These are phyloP conservation scores for Rattus norvegicus DNA, from an alignment of 2,113 vertebrate genomes.

Conservation along the genomic window GRCr8 NC_086028.1:68271001-68271500, in stretches of 20 bases:
- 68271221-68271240: neutral
- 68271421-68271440: conserved; percentile 7
- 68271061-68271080: neutral
- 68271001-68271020: neutral
- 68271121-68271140: neutral
- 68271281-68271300: neutral
- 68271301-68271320: neutral
- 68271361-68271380: neutral
- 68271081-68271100: neutral
- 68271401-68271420: neutral
- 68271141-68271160: neutral
- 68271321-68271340: neutral
- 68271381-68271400: conserved; percentile 29
- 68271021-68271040: neutral
- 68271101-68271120: neutral
- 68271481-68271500: conserved; percentile 35
- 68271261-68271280: neutral
- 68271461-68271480: conserved; percentile 36
- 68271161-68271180: conserved; percentile 33
- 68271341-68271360: neutral
- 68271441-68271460: conserved; percentile 17
- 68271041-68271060: neutral
- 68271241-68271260: neutral
- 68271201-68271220: neutral
- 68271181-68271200: neutral